Percentiles rank a stretch among this genome's conserved stretches.
phyloP scores from a whole-genome alignment of 2,113 vertebrate species.

The Pollachius pollachius region DNA sequence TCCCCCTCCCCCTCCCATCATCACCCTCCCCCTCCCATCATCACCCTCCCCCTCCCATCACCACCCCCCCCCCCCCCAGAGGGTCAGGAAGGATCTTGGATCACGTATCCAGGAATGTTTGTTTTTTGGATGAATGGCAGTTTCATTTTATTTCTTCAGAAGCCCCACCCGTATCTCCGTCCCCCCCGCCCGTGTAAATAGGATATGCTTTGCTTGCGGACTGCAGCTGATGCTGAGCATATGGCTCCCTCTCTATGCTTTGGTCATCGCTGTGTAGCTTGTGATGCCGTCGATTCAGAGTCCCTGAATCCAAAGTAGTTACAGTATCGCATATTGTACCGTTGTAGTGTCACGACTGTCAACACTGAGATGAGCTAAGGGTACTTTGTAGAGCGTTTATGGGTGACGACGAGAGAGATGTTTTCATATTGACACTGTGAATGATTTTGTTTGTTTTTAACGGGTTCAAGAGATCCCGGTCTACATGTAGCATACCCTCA shows the following conservation, averaged over 20 bases:
- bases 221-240: slow-evolving; percentile 49
- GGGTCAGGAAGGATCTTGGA: too few relatives aligned
- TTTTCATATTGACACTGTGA: slow-evolving; percentile 50
- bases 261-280: slow-evolving; percentile 34
- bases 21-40: not conserved
- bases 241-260: slow-evolving; percentile 42
- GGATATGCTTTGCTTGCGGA: slow-evolving; percentile 28
- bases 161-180: slow-evolving; percentile 23
- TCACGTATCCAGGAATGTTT: too few relatives aligned
- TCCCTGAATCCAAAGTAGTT: too few relatives aligned
- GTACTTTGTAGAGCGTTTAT: slow-evolving; percentile 23
- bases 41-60: not conserved
- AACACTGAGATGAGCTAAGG: slow-evolving; percentile 2
- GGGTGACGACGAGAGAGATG: slow-evolving; percentile 28
- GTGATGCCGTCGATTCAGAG: slow-evolving; percentile 37
- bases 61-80: not conserved
- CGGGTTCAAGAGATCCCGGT: slow-evolving; percentile 19
- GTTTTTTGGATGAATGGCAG: not conserved
- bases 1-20: not conserved
- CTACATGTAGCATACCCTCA: slow-evolving; percentile 48
- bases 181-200: not conserved
- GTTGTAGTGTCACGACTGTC: slow-evolving; percentile 26
- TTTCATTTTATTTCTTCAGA: not conserved
- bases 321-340: not conserved
- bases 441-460: slow-evolving; percentile 22